Percentiles rank a stretch among this genome's conserved stretches.
phyloP scores from a whole-genome alignment of 37 sponge, comb jelly and placozoan species.

The Halisarca cf. caerulea region DNA sequence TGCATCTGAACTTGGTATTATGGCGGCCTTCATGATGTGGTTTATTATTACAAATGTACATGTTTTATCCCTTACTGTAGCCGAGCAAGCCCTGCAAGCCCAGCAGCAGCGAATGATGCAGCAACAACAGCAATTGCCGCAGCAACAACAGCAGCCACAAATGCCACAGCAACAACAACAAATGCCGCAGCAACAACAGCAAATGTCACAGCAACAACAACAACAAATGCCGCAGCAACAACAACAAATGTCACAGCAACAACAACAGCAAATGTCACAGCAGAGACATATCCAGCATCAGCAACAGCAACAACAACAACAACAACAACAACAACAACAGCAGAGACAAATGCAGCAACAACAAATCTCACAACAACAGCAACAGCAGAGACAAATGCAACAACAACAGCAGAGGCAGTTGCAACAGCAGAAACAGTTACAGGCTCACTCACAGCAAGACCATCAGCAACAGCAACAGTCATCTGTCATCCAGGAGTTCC shows the following conservation, averaged over 20 bases:
- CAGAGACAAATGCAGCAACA: neutral
- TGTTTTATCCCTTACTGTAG: too few species aligned
- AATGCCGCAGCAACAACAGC: neutral
- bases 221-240: neutral
- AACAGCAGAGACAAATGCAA: neutral
- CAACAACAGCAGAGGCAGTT: neutral
- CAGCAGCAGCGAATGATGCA: neutral
- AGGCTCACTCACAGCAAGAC: too few species aligned
- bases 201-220: neutral
- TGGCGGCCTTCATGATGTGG: too few species aligned
- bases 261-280: too few species aligned
- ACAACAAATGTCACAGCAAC: too few species aligned
- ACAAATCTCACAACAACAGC: neutral
- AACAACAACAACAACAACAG: neutral
- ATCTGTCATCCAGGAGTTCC: too few species aligned
- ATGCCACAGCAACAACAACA: neutral
- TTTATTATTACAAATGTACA: too few species aligned
- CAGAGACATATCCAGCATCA: neutral
- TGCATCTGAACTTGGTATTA: too few species aligned
- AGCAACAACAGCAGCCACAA: neutral
- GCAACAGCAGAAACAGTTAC: too few species aligned
- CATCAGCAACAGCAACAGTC: neutral
- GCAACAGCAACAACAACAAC: neutral
- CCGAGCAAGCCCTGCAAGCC: conserved; percentile 1
- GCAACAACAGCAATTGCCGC: neutral